Evolutionary conservation across 2,888 invertebrate genomes (phyloP), one percentile per base, ranked within the genome.

Genomic region (Camponotus fellah): DNA sequence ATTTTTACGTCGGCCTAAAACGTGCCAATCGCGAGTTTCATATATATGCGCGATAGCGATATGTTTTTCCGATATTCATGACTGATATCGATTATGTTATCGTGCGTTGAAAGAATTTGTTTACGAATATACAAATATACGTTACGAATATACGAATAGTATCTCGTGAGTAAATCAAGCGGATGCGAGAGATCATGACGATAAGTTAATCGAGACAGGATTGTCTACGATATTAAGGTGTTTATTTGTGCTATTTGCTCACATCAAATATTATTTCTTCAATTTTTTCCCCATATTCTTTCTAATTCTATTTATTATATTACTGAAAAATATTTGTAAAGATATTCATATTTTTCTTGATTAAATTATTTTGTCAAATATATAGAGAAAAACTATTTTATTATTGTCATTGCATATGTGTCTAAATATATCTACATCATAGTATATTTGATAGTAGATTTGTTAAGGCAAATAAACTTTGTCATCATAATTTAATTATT

Each of bases 21-120:
- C 14, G 0, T 17, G 43, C 53, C 69, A 68, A 46, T 65, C 26
- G 26, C 43, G 6, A 37, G 34, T 9, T 12, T n/a, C 49, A 46
- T 46, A 12, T 40, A 21, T 46, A 1, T 17, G 34, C 14, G 34
- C 14, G 12, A 32, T 37, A 21, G 49, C 14, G 65, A 76, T 56
- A 49, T 53, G 68, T 76, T 68, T 69, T 37, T 69, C 69, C 53
- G 76, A 77, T 69, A 53, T 69, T 17, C 32, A 53, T 69, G 76
- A 77, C 53, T n/a, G 53, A 62, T 62, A 75, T 66, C 66, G 34
- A 66, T 75, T 43, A 40, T 21, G 56, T 58, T 21, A 56, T 17
- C 3, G n/a, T 53, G 14, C 32, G 46, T 65, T 8, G 34, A n/a
- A 53, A n/a, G 71, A 69, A 56, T 56, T 69, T 26, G 71, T 53